Evolutionary conservation across 2,113 vertebrate genomes (phyloP), one percentile per base, ranked within the genome.

Genomic region (Naja naja): DNA sequence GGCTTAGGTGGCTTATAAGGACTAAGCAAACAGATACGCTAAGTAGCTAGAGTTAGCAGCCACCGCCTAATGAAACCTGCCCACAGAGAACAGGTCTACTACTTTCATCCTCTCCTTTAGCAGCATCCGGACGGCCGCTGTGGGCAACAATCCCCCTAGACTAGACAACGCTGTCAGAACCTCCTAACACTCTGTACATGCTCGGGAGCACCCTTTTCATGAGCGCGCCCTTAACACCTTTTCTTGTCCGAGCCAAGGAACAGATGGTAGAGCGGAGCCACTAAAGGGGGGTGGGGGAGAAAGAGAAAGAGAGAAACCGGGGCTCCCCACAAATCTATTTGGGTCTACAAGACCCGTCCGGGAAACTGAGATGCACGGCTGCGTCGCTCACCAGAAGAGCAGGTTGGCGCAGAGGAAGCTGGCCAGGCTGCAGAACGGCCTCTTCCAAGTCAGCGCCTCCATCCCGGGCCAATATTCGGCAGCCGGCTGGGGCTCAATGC

Each of bases 371-470:
- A 43, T 8, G 18, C 12, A 0, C 14, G 3, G 81, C 69, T 0
- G 85, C 95, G 95, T 94, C 95, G 96, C 96, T 98, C 97, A 98
- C 98, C 98, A 98, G 96, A 98, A 98, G 86, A 98, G 96, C 93
- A 98, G 90, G 98, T 98, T 99, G 95, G 98, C 98, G 92, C 97
- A 98, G 94, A 98, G 94, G 94, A 99, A 99, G 95, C 96, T 95
- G 12, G 97, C 96, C 93, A 98, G 97, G 93, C 97, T 98, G 96
- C 94, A 96, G 92, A 98, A 95, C 39, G 98, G 98, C 97, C 98
- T 98, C 96, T 95, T 96, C 98, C 99, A 99, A 98, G 96, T 97
- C 90, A 98, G 95, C 60, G 98, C 96, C 92, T 96, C 96, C 11
- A 54, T 9, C 39, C 54, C 18, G 5, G 39, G 3, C 14, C 81